phyloP scores from a whole-genome alignment of 2,113 vertebrate genomes.

The Apodemus speciosus region DNA sequence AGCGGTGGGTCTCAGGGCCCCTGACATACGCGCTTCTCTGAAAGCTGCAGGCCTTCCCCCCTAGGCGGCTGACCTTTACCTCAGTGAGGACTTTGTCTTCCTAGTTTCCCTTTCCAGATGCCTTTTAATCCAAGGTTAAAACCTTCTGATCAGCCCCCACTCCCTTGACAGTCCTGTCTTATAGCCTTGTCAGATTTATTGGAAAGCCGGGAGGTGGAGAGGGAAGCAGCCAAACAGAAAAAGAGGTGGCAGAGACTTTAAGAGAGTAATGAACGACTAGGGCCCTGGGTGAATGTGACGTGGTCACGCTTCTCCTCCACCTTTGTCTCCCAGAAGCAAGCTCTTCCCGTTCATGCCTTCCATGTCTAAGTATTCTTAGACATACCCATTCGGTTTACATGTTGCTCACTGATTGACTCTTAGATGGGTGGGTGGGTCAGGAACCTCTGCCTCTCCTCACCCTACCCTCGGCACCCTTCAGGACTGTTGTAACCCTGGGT shows the following conservation, averaged over 20 bases:
- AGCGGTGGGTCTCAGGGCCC: neutral
- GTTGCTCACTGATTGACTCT: neutral
- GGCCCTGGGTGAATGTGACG: neutral
- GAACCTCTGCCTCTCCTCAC: neutral
- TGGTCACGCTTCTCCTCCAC: neutral
- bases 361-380: neutral
- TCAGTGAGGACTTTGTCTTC: slow-evolving; percentile 52
- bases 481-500: neutral
- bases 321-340: neutral
- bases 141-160: slow-evolving; percentile 53
- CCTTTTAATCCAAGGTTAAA: slow-evolving; percentile 73
- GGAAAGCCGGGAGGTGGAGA: neutral
- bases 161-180: slow-evolving; percentile 31
- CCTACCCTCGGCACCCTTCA: neutral
- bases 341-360: neutral
- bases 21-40: neutral
- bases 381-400: neutral
- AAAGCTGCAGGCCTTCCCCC: neutral
- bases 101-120: slow-evolving; percentile 65
- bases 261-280: neutral
- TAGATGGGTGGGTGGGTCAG: neutral
- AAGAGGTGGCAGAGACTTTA: neutral
- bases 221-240: neutral
- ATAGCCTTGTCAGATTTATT: slow-evolving; percentile 42
- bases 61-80: slow-evolving; percentile 51